A percentile compares a stretch with the other conserved stretches of the same genome.
phyloP scores from a whole-genome alignment of 2,888 invertebrate species.

The Eupithecia abbreviata region DNA sequence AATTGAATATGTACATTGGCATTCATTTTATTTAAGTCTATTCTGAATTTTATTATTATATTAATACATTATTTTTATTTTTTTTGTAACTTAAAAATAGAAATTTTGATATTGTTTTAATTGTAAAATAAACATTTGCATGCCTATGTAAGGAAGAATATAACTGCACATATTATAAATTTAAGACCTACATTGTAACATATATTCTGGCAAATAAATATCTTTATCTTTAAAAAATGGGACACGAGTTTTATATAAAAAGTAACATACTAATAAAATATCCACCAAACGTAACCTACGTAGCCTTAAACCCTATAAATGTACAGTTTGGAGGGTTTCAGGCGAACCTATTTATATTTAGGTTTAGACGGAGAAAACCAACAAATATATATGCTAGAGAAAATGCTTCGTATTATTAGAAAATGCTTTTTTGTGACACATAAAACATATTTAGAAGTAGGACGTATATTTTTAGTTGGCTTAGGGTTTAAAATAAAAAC shows the following conservation, averaged over 20 bases:
- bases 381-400: not conserved
- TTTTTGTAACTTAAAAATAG: too few species aligned
- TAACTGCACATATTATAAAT: too few species aligned
- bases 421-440: not conserved
- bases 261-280: not conserved
- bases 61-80: too few species aligned
- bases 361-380: not conserved
- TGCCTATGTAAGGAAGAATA: too few species aligned
- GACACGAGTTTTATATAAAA: not conserved
- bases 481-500: not conserved
- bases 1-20: not conserved
- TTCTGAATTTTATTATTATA: too few species aligned
- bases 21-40: too few species aligned
- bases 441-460: not conserved
- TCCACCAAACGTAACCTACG: not conserved
- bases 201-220: too few species aligned
- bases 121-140: too few species aligned
- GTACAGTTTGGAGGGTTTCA: not conserved
- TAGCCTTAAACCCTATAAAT: not conserved
- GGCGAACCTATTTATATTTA: not conserved
- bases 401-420: not conserved
- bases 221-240: not conserved
- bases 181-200: too few species aligned
- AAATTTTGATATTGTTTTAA: too few species aligned
- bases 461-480: not conserved